These are phyloP conservation scores for Sinelater perroti DNA, from an alignment of 2,888 invertebrate genomes.

Conservation along the genomic window DNA sequence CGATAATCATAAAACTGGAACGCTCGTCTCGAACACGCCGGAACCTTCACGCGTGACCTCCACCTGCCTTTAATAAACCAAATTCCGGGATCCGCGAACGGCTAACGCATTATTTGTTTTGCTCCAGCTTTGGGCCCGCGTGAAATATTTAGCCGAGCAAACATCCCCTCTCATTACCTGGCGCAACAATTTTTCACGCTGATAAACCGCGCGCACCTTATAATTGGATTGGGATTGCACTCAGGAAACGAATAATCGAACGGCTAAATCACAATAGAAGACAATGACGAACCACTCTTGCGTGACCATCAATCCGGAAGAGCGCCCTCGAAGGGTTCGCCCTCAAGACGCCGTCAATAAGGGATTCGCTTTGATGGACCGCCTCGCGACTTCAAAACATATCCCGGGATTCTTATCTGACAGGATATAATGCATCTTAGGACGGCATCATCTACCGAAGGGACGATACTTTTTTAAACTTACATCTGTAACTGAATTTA, in stretches of 20 bases:
- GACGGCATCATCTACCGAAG: too few species aligned
- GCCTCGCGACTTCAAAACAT: not conserved
- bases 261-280: constrained; percentile 51
- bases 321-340: constrained; percentile 33
- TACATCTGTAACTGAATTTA: too few species aligned
- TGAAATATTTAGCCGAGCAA: constrained; percentile 16
- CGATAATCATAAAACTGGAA: constrained; percentile 2
- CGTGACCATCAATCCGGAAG: constrained; percentile 48
- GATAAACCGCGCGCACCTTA: constrained; percentile 27
- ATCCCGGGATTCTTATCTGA: too few species aligned
- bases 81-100: constrained; percentile 1
- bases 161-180: constrained; percentile 5
- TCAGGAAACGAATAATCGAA: constrained; percentile 46
- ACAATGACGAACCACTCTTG: constrained; percentile 50
- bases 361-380: constrained; percentile 12
- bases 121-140: not conserved
- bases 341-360: constrained; percentile 45
- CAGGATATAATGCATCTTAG: too few species aligned
- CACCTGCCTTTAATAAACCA: constrained; percentile 16
- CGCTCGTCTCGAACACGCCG: not conserved
- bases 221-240: constrained; percentile 30
- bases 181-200: constrained; percentile 20
- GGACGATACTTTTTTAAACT: too few species aligned
- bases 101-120: constrained; percentile 16
- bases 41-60: constrained; percentile 8